A percentile compares a stretch with the other conserved stretches of the same genome.
Conservation (phyloP, 2,113 vertebrate species). For the Triplophysa rosa region DNA sequence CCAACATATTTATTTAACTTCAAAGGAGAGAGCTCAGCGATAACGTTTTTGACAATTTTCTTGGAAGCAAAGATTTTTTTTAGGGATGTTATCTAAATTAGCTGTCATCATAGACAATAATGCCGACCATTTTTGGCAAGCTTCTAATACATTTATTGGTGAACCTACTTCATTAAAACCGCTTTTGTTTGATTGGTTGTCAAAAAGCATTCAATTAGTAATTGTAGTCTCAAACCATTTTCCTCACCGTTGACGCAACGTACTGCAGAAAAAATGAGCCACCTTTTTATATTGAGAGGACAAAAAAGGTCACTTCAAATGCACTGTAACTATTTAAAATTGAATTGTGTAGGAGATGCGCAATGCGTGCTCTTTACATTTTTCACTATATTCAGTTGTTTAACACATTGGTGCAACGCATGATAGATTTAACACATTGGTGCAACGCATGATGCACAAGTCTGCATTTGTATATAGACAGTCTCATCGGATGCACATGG, state of each 20-base stretch:
- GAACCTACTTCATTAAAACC: not conserved
- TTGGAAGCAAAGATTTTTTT: constrained; percentile 15
- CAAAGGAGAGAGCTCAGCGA: constrained; percentile 21
- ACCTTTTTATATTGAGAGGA: not conserved
- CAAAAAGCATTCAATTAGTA: constrained; percentile 23
- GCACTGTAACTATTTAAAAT: not conserved
- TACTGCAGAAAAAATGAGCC: not conserved
- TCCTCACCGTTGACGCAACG: not conserved
- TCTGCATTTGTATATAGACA: no score
- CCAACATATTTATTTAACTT: constrained; percentile 36
- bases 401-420: no score
- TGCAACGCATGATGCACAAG: no score
- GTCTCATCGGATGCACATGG: no score
- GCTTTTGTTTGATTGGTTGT: not conserved
- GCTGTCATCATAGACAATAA: constrained; percentile 28
- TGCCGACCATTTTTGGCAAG: not conserved
- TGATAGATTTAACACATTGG: no score
- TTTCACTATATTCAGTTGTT: not conserved
- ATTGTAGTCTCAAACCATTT: not conserved
- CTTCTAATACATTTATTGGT: constrained; percentile 8
- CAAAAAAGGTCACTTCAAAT: constrained; percentile 7
- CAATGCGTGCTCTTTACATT: not conserved
- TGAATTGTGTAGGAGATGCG: not conserved
- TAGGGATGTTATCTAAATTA: constrained; percentile 28
- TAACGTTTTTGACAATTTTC: constrained; percentile 1